Evolutionary conservation across 2,888 invertebrate genomes (phyloP).

Genomic region (Drosophila monieri): DNA sequence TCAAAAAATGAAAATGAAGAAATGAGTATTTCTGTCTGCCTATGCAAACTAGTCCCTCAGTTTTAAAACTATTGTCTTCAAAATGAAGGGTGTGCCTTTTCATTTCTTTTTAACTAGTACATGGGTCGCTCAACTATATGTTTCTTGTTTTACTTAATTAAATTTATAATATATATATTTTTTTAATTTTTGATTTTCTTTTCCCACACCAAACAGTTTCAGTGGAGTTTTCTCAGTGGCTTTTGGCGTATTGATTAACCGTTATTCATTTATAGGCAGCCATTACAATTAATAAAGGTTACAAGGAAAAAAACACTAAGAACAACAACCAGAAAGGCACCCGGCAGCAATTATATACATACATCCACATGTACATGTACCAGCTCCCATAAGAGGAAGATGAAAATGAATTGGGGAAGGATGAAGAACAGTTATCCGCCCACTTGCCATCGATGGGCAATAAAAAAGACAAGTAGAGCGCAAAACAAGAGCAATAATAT

Average conservation of each 20-base stretch:
- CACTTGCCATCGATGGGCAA: constrained; percentile 60
- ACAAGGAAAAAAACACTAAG: constrained; percentile 17
- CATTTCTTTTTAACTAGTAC: too few relatives aligned
- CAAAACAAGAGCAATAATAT: constrained; percentile 76
- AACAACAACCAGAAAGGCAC: constrained; percentile 20
- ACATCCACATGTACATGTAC: constrained; percentile 24
- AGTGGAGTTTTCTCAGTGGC: constrained; percentile 18
- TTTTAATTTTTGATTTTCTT: too few relatives aligned
- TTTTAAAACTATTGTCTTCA: too few relatives aligned
- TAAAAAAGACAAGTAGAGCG: constrained; percentile 73
- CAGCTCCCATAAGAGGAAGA: constrained; percentile 15
- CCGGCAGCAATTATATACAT: constrained; percentile 56
- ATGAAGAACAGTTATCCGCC: constrained; percentile 32
- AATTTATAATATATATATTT: too few relatives aligned
- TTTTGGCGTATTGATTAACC: constrained; percentile 66
- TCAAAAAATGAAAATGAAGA: too few relatives aligned
- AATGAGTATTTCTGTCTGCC: too few relatives aligned
- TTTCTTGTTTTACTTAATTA: too few relatives aligned
- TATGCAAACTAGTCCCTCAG: too few relatives aligned
- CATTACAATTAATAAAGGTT: constrained; percentile 74
- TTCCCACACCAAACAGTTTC: too few relatives aligned
- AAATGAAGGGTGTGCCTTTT: too few relatives aligned
- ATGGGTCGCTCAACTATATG: too few relatives aligned
- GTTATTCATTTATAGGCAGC: constrained; percentile 64
- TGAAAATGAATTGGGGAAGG: background rate